These are phyloP conservation scores for Mus caroli DNA, from an alignment of 2,797 vertebrate genomes.

Conservation along the genomic window DNA sequence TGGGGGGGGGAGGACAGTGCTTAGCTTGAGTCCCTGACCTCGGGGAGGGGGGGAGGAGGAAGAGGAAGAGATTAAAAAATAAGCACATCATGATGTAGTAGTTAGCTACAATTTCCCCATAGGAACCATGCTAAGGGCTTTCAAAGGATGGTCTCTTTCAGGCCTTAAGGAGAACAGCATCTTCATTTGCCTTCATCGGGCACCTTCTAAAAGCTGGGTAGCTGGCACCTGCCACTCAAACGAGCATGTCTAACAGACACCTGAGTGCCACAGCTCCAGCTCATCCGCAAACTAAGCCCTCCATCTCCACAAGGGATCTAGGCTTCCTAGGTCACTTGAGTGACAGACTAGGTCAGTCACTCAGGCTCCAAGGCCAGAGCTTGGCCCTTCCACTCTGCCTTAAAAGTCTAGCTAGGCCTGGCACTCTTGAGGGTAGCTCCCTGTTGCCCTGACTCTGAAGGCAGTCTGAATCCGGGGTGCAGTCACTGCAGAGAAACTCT, in stretches of 20 bases:
- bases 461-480: background rate
- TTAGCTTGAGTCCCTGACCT: background rate
- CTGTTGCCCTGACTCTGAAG: background rate
- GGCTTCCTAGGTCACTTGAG: background rate
- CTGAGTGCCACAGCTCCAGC: background rate
- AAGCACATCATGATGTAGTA: constrained; percentile 35
- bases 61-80: constrained; percentile 43
- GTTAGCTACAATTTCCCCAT: background rate
- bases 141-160: background rate
- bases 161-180: background rate
- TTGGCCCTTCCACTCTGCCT: background rate
- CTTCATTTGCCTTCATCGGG: background rate
- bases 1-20: too few relatives aligned
- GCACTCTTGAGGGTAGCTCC: background rate
- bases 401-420: background rate
- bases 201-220: constrained; percentile 1
- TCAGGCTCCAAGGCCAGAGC: background rate
- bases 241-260: too few relatives aligned
- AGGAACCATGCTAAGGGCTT: background rate
- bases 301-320: background rate
- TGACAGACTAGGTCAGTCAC: background rate
- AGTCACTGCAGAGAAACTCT: background rate
- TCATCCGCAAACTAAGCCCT: background rate
- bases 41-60: background rate
- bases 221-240: background rate